phyloP scores from a whole-genome alignment of 2,113 vertebrate genomes.

The Etia nguti region DNA sequence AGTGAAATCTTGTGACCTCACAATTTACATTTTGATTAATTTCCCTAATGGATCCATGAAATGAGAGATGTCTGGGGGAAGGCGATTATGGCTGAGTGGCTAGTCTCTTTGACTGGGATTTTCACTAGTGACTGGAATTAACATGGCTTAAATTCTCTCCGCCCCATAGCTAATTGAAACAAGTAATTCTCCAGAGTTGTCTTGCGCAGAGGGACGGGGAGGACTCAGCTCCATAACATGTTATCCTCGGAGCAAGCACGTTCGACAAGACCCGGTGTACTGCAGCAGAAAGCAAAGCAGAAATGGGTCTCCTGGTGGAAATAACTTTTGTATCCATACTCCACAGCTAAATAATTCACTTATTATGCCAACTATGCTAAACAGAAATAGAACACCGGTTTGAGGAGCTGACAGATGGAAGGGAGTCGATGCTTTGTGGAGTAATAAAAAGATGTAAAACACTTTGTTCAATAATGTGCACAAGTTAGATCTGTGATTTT shows the following conservation, averaged over 20 bases:
- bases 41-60: constrained; percentile 52
- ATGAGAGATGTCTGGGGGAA: constrained; percentile 58
- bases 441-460: constrained; percentile 30
- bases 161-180: constrained; percentile 69
- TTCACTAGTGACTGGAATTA: constrained; percentile 64
- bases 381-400: constrained; percentile 20
- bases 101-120: constrained; percentile 48
- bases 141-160: constrained; percentile 62
- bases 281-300: constrained; percentile 11
- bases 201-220: constrained; percentile 12
- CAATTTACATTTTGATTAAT: constrained; percentile 46
- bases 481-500: constrained; percentile 3
- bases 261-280: constrained; percentile 6
- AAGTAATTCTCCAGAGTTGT: constrained; percentile 59
- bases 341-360: constrained; percentile 45
- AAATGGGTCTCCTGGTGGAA: constrained; percentile 23
- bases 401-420: constrained; percentile 39
- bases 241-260: constrained; percentile 40
- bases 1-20: constrained; percentile 15
- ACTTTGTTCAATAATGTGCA: constrained; percentile 28
- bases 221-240: constrained; percentile 11
- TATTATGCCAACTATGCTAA: constrained; percentile 23
- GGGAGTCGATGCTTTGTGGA: background rate
- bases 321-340: constrained; percentile 23
- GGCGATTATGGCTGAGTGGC: constrained; percentile 55